Conservation (phyloP, 2,797 vertebrate species). For the Cryptoprocta ferox region DNA sequence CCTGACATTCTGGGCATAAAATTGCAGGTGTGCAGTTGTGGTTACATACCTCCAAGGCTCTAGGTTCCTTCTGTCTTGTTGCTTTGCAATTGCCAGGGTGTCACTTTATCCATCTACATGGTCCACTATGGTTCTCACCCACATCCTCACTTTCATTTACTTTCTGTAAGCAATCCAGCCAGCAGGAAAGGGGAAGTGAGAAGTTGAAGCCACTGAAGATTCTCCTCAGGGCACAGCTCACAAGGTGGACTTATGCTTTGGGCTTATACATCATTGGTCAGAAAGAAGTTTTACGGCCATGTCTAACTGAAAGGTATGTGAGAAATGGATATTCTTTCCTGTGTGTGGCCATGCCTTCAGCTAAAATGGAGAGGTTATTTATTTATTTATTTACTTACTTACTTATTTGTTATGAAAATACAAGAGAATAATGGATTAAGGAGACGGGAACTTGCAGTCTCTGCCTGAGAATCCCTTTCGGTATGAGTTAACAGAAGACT, state of each 20-base stretch:
- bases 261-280: background rate
- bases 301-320: background rate
- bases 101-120: background rate
- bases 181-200: background rate
- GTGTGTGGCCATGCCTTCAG: background rate
- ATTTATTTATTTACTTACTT: background rate
- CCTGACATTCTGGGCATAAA: background rate
- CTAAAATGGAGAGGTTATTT: background rate
- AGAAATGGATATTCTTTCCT: background rate
- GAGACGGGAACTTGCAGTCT: background rate
- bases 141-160: background rate
- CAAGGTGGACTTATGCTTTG: background rate
- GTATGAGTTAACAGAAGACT: background rate
- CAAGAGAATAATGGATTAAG: background rate
- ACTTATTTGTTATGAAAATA: background rate
- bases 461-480: background rate
- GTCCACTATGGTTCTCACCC: background rate
- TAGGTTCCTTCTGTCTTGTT: background rate
- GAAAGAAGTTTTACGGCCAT: constrained; percentile 17
- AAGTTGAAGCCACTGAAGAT: background rate
- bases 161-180: too few relatives aligned
- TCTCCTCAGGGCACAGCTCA: background rate
- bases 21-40: background rate
- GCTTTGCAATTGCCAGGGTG: background rate
- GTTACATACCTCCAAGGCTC: background rate